A percentile compares a stretch with the other conserved stretches of the same genome.
phyloP scores from a whole-genome alignment of 35 echinoderm and acorn worm genomes.

The Apostichopus parvimensis region DNA sequence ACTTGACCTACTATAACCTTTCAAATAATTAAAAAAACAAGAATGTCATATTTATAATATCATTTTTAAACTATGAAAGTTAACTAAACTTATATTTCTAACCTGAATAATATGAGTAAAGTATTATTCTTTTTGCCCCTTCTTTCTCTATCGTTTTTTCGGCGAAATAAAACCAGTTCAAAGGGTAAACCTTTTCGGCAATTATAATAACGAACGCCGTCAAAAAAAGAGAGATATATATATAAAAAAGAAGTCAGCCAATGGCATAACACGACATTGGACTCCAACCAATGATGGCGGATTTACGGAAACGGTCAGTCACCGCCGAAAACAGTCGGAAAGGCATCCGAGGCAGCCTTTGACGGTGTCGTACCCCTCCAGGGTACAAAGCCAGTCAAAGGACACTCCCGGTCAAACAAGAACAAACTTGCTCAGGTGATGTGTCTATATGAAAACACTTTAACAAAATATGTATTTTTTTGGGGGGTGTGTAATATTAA shows the following conservation, averaged over 20 bases:
- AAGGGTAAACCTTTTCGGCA: not conserved
- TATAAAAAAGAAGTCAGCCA: slow-evolving; percentile 7
- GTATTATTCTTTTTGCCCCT: too few species aligned
- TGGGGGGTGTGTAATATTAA: too few species aligned
- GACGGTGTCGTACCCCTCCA: slow-evolving; percentile 2
- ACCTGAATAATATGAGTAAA: too few species aligned
- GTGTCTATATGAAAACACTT: too few species aligned
- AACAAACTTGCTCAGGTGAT: not conserved
- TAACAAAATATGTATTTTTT: too few species aligned
- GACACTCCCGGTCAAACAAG: not conserved
- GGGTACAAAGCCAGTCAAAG: not conserved
- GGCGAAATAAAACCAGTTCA: not conserved
- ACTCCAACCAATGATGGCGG: not conserved
- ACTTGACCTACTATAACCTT: too few species aligned
- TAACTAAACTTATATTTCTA: too few species aligned
- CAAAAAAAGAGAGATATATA: too few species aligned
- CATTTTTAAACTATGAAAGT: too few species aligned
- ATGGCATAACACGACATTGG: slow-evolving; percentile 35
- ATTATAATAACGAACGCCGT: not conserved
- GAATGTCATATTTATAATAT: too few species aligned
- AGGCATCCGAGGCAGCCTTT: not conserved
- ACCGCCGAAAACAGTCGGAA: not conserved
- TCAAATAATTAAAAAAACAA: too few species aligned
- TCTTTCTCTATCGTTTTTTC: not conserved
- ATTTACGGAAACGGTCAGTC: slow-evolving; percentile 7